Evolutionary conservation across 2,888 invertebrate genomes (phyloP), one percentile per base, ranked within the genome.

Genomic region (Gandaritis pyraliata): DNA sequence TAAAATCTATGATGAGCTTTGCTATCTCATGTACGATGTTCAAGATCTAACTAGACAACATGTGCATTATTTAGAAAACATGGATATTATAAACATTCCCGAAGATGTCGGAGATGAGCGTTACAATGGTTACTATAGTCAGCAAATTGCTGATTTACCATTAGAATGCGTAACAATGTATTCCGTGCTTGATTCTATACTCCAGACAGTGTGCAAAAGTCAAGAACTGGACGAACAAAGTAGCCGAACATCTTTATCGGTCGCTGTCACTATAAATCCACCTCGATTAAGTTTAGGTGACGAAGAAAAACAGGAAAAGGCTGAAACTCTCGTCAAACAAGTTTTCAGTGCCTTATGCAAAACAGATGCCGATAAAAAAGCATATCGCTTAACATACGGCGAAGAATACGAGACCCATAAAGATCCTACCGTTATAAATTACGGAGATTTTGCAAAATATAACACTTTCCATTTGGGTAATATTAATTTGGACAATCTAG

Each of bases 41-140:
- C 90, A 93, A 73, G 93, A 94, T 69, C 82, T 93, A 49, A 82
- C 83, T 6, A 77, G 91, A 61, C 93, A 93, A 69, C 92, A 93
- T 72, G 45, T 50, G 3, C 81, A 88, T 69, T 94, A 92, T 73
- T 76, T 93, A 60, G 77, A 86, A 11, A 92, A 89, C 68, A 91
- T 93, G 86, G 81, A 86, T 64, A 80, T 88, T 47, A 78, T 87
- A 46, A 63, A 76, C 50, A 80, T 92, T 61, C 85, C 88, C 2
- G 64, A 77, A 49, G 77, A 78, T 16, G 41, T 48, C 23, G 52
- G 58, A n/a, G 72, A 81, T 13, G 65, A 74, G 8, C 62, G 58
- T 23, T 75, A 65, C 58, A 66, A 66, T 30, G 69, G 66, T n/a
- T 68, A 72, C 61, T 89, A 87, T 69, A 58, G 75, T 23, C 65